A percentile compares a stretch with the other conserved stretches of the same genome.
Evolutionary conservation across 2,888 invertebrate genomes (phyloP).

Genomic region (Didymodactylos carnosus): DNA sequence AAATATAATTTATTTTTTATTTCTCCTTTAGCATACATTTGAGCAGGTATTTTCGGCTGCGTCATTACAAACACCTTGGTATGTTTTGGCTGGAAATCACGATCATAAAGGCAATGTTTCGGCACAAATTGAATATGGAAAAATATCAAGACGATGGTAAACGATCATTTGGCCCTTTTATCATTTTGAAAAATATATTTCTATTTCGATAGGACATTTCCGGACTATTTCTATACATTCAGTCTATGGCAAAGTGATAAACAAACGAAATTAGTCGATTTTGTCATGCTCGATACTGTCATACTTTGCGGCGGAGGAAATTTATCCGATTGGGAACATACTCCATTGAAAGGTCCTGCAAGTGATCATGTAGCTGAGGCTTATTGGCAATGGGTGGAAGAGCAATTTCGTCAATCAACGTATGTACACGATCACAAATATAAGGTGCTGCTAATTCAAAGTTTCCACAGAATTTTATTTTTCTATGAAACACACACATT

Average conservation of each 20-base stretch:
- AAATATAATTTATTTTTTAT: not conserved
- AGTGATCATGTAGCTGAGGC: slow-evolving; percentile 18
- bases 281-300: slow-evolving; percentile 38
- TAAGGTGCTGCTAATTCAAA: not conserved
- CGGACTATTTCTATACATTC: slow-evolving; percentile 13
- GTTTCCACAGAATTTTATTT: no score
- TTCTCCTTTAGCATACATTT: slow-evolving; percentile 31
- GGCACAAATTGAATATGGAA: slow-evolving; percentile 35
- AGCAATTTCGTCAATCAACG: slow-evolving; percentile 18
- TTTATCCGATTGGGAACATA: slow-evolving; percentile 11
- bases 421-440: slow-evolving; percentile 1
- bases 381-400: slow-evolving; percentile 27
- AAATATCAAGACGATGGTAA: slow-evolving; percentile 28
- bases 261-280: slow-evolving; percentile 23
- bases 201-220: not conserved
- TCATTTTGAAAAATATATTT: not conserved
- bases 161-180: not conserved
- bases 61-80: slow-evolving; percentile 33
- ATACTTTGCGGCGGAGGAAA: slow-evolving; percentile 33
- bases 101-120: slow-evolving; percentile 38
- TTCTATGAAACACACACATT: no score
- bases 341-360: not conserved
- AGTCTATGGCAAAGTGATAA: slow-evolving; percentile 18
- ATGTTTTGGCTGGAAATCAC: slow-evolving; percentile 38
- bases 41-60: slow-evolving; percentile 27